Evolutionary conservation across 1,140 invertebrate species (phyloP), one percentile per base, ranked within the genome.

Genomic region (Psilanteris sp.): DNA sequence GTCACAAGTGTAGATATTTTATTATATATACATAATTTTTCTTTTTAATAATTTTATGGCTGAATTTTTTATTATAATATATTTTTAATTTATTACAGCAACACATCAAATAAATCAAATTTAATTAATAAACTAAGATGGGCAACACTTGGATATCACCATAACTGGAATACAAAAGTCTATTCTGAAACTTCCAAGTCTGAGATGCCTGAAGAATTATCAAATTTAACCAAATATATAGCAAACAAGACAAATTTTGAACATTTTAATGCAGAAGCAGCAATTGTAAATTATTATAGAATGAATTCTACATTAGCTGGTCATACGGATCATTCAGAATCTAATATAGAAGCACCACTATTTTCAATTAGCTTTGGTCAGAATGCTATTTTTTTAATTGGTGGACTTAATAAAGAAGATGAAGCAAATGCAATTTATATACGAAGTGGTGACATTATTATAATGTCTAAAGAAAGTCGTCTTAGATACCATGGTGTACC

Each of bases 241-340:
- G 91, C 94, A 0, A 59, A 85, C 31, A 80, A 83, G 14, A 81
- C 95, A 34, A 92, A 92, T 1, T 95, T 92, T 80, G 14, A 70
- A 0, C 78, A 91, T 31, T 97, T 94, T 81, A 90, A 84, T 41
- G 92, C 96, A 0, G 93, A 99, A 89, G 96, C 97, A 36, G 96
- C 94, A 0, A 98, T 99, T 77, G 91, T 98, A 0, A 98, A 99
- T 89, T 98, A 94, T 85, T 99, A 99, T 83, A 94, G 96, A 70
- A 91, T 96, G 89, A 93, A 96, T 80, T 97, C 96, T 0, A 96
- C 94, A 16, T 86, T 98, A 15, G 93, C 94, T 22, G 95, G 95
- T 0, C 97, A 99, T 81, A 95, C 93, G 0, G 97, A 99, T 89
- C 93, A 96, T 81, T 98, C 97, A 0, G 97, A 99, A 89, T 84